Evolutionary conservation across 2,113 vertebrate genomes (phyloP).

Genomic region (Paramormyrops kingsleyae): DNA sequence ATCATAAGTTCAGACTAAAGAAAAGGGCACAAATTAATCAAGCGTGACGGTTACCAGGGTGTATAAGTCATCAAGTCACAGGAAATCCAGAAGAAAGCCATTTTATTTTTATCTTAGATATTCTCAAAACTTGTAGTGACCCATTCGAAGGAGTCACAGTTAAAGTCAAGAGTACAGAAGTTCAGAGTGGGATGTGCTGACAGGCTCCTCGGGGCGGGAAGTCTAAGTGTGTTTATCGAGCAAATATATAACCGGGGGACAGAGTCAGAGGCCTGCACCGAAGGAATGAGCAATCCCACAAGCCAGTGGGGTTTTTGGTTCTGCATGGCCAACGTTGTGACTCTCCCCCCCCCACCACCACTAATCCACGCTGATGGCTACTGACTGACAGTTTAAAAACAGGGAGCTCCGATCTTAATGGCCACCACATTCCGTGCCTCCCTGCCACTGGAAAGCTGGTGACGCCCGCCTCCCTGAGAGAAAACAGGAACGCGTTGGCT

Average conservation of each 20-base stretch:
- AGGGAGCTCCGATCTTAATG: conserved; percentile 41
- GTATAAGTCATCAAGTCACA: not conserved
- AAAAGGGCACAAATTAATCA: not conserved
- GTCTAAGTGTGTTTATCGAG: not conserved
- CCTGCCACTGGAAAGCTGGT: conserved; percentile 37
- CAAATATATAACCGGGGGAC: not conserved
- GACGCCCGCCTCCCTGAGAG: conserved; percentile 31
- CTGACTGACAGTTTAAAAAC: conserved; percentile 58
- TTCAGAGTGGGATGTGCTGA: not conserved
- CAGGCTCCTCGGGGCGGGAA: not conserved
- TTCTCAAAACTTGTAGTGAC: not conserved
- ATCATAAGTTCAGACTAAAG: not conserved
- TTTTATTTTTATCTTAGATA: not conserved
- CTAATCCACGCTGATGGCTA: conserved; percentile 55
- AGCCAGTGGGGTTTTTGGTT: conserved; percentile 49
- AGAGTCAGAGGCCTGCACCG: not conserved
- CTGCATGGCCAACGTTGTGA: conserved; percentile 38
- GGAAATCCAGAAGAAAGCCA: not conserved
- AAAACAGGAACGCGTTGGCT: conserved; percentile 41
- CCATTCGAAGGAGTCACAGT: not conserved
- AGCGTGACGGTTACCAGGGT: not conserved
- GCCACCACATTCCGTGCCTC: conserved; percentile 55
- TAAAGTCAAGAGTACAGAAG: not conserved
- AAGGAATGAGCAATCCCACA: conserved; percentile 39
- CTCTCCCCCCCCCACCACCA: not conserved